A percentile compares a stretch with the other conserved stretches of the same genome.
phyloP scores from a whole-genome alignment of 2,113 vertebrate genomes.

The Sorex araneus region DNA sequence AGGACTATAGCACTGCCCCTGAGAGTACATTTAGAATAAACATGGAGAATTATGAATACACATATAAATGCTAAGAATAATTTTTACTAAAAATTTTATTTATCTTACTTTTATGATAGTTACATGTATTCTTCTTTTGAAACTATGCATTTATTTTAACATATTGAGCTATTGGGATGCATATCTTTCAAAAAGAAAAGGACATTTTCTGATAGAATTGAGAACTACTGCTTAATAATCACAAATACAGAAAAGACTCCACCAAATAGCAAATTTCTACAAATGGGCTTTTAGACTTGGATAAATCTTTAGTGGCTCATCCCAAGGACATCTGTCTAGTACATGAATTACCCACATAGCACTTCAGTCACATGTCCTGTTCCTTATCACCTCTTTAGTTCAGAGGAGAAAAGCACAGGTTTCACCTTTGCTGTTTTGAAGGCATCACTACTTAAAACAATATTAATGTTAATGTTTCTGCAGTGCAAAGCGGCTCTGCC shows the following conservation, averaged over 20 bases:
- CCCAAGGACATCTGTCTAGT: not conserved
- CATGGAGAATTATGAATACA: no score
- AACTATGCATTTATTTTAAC: not conserved
- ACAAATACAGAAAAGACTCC: not conserved
- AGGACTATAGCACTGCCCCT: not conserved
- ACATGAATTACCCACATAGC: not conserved
- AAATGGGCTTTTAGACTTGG: not conserved
- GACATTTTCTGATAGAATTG: slow-evolving; percentile 21
- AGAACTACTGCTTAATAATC: not conserved
- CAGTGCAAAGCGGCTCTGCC: no score
- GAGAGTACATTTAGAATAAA: not conserved
- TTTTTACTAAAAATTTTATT: no score
- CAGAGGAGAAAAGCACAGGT: not conserved
- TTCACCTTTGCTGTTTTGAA: not conserved
- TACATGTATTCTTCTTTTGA: not conserved
- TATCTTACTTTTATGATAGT: not conserved
- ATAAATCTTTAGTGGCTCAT: not conserved
- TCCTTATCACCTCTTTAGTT: not conserved
- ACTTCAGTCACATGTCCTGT: not conserved
- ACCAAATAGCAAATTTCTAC: not conserved
- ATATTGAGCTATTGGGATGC: not conserved
- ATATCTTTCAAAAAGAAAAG: not conserved
- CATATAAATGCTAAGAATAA: no score
- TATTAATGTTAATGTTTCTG: no score
- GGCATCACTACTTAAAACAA: no score